phyloP scores from a whole-genome alignment of 2,113 vertebrate species.

The Amphilophus citrinellus region DNA sequence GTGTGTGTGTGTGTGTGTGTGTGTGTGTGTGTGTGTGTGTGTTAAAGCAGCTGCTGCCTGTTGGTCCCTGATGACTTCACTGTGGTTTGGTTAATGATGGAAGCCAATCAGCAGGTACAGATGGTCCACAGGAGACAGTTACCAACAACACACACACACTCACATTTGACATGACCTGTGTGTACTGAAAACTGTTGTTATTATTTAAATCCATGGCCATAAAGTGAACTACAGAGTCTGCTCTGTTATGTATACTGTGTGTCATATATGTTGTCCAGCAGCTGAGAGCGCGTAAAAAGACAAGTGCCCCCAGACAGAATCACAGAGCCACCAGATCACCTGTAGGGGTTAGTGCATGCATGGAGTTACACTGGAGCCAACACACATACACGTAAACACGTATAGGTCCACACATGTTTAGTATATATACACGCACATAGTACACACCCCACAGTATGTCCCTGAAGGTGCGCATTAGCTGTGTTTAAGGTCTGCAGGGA shows the following conservation, averaged over 20 bases:
- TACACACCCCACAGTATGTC: not conserved
- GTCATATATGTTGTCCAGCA: not conserved
- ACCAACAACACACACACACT: constrained; percentile 7
- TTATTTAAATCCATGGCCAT: not conserved
- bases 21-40: constrained; percentile 22
- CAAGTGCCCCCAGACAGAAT: not conserved
- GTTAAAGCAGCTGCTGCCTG: constrained; percentile 29
- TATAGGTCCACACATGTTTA: not conserved
- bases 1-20: constrained; percentile 16
- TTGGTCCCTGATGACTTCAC: constrained; percentile 56
- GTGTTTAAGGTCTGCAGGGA: constrained; percentile 50
- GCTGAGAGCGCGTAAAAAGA: not conserved
- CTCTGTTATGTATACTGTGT: not conserved
- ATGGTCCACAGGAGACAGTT: constrained; percentile 68
- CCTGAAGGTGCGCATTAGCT: constrained; percentile 52
- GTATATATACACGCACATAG: not conserved
- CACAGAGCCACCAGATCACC: not conserved
- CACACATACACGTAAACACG: not conserved
- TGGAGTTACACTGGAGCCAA: not conserved
- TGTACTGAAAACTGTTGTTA: not conserved
- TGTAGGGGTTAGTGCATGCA: not conserved
- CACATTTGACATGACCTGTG: not conserved
- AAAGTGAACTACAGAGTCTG: not conserved
- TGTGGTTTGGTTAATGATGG: constrained; percentile 71
- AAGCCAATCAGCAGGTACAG: constrained; percentile 77